Evolutionary conservation across 1,140 invertebrate species (phyloP).

Genomic region (Scaptomyza graminum): DNA sequence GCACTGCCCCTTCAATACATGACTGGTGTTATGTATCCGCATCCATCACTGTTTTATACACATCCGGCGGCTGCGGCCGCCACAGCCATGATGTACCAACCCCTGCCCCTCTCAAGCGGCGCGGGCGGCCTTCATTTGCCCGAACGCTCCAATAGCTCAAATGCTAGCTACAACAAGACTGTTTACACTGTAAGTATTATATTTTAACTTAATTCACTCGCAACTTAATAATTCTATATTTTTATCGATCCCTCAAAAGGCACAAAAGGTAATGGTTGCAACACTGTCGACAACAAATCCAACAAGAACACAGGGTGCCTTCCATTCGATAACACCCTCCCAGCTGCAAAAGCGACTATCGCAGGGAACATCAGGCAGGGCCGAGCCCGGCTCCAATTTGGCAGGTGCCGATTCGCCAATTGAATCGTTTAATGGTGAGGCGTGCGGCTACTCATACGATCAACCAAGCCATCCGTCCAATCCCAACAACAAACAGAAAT

Average conservation of each 20-base stretch:
- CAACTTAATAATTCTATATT: too few relatives aligned
- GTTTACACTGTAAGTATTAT: constrained; percentile 61
- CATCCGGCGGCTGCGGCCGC: constrained; percentile 74
- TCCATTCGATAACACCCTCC: constrained; percentile 71
- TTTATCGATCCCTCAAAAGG: constrained; percentile 22
- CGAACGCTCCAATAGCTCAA: constrained; percentile 37
- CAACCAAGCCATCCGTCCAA: constrained; percentile 41
- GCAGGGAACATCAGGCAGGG: constrained; percentile 85
- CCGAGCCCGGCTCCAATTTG: constrained; percentile 86
- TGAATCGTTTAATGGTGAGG: constrained; percentile 69
- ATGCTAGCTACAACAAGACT: constrained; percentile 43
- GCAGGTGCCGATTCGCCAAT: constrained; percentile 84
- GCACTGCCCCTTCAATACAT: constrained; percentile 85
- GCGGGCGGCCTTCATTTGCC: constrained; percentile 57
- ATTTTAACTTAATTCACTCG: too few relatives aligned
- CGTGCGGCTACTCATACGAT: constrained; percentile 58
- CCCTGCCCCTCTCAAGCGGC: constrained; percentile 70
- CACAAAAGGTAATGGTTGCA: constrained; percentile 53
- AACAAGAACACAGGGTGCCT: constrained; percentile 65
- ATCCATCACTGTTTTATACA: constrained; percentile 79
- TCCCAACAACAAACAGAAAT: constrained; percentile 49
- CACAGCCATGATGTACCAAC: constrained; percentile 79
- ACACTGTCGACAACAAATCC: constrained; percentile 22
- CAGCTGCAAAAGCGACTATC: constrained; percentile 83
- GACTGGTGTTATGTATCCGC: constrained; percentile 85